Percentiles rank a stretch among this genome's conserved stretches.
phyloP scores from a whole-genome alignment of 2,113 vertebrate species.

The Anguilla rostrata region DNA sequence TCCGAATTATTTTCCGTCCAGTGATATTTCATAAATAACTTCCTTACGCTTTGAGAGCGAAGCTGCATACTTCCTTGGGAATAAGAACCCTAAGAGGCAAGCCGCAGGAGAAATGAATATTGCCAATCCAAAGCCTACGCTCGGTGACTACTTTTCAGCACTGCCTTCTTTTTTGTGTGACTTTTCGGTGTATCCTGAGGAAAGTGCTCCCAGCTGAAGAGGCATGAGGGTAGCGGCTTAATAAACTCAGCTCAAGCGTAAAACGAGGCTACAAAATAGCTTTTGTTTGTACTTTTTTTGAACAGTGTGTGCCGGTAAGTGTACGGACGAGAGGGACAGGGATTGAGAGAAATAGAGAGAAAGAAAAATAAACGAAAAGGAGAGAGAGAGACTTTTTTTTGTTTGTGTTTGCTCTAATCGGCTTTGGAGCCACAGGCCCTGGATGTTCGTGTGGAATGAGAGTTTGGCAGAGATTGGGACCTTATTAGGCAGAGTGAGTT shows the following conservation, averaged over 20 bases:
- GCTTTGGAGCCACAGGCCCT: background rate
- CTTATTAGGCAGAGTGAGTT: constrained; percentile 8
- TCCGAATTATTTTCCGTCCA: background rate
- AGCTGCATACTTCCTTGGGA: background rate
- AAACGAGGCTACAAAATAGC: background rate
- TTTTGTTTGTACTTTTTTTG: background rate
- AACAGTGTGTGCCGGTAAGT: background rate
- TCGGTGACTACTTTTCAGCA: background rate
- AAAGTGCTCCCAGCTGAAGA: background rate
- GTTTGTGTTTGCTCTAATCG: constrained; percentile 11
- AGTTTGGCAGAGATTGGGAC: constrained; percentile 1
- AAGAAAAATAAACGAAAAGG: background rate
- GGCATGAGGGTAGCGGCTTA: background rate
- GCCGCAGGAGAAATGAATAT: background rate
- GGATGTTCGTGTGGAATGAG: background rate
- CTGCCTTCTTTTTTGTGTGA: background rate
- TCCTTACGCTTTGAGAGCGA: background rate
- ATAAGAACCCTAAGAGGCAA: background rate
- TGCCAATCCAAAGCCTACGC: background rate
- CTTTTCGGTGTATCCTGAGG: background rate
- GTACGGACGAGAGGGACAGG: background rate
- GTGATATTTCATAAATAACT: background rate
- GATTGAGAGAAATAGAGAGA: background rate
- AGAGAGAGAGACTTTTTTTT: background rate
- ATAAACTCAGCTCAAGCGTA: background rate